These are phyloP conservation scores for Ischnura elegans DNA, from an alignment of 2,888 invertebrate genomes.

Conservation along the genomic window DNA sequence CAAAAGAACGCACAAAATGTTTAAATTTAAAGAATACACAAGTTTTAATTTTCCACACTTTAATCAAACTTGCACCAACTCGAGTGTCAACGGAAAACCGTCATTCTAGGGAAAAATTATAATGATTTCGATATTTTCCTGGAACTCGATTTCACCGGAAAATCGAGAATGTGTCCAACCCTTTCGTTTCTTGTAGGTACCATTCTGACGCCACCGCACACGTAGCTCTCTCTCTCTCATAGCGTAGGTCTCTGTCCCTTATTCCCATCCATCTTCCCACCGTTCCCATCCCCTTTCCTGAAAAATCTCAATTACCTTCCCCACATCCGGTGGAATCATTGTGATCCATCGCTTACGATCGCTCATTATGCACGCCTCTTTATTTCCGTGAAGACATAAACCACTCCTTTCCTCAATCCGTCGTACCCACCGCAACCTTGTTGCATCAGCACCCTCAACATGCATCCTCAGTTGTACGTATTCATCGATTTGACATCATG, in stretches of 20 bases:
- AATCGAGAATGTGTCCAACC: no score
- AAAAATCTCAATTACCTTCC: not conserved
- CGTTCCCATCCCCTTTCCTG: not conserved
- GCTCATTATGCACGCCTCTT: conserved; percentile 5
- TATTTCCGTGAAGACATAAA: conserved; percentile 1
- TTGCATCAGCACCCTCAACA: not conserved
- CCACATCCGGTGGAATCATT: not conserved
- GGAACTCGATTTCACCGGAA: no score
- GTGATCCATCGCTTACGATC: not conserved
- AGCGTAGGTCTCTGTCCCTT: not conserved
- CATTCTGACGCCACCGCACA: not conserved
- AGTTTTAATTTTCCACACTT: no score
- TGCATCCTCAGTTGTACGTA: not conserved
- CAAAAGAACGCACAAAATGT: no score
- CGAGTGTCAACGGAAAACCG: no score
- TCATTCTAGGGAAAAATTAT: no score
- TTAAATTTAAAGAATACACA: no score
- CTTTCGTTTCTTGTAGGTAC: not conserved
- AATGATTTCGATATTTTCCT: no score
- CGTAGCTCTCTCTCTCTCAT: not conserved
- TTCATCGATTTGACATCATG: no score
- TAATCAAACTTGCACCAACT: no score
- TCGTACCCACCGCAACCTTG: not conserved
- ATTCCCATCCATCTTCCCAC: not conserved
- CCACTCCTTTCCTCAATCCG: not conserved